A percentile compares a stretch with the other conserved stretches of the same genome.
These are phyloP conservation scores for Rynchops niger DNA, from an alignment of 2,113 vertebrate species.

Conservation along the genomic window DNA sequence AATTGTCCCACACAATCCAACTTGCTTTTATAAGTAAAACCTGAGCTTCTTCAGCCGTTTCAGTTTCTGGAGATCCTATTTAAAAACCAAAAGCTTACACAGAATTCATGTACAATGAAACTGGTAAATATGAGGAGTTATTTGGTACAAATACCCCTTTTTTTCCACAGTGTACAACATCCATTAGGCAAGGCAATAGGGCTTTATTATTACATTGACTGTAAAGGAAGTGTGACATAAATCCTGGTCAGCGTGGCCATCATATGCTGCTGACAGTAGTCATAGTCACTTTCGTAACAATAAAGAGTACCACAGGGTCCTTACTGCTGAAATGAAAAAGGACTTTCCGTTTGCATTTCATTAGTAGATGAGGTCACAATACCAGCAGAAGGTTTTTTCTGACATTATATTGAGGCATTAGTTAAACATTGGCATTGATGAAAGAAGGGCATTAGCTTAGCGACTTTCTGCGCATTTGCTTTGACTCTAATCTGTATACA, in stretches of 20 bases:
- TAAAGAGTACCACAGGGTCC: not conserved
- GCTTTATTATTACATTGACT: not conserved
- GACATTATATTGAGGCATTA: rapidly evolving
- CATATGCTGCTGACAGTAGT: not conserved
- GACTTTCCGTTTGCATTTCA: not conserved
- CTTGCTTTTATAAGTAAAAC: not conserved
- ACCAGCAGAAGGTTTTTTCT: not conserved
- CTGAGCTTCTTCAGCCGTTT: not conserved
- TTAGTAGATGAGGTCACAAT: not conserved
- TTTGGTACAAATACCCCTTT: not conserved
- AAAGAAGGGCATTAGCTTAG: not conserved
- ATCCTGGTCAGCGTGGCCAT: not conserved
- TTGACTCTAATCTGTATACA: not conserved
- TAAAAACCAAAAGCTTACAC: not conserved
- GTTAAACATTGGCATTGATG: not conserved
- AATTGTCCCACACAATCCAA: not conserved
- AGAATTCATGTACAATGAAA: not conserved
- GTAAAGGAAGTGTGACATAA: not conserved
- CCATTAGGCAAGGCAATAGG: not conserved
- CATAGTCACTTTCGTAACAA: not conserved
- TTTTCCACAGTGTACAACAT: not conserved
- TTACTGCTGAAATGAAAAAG: not conserved
- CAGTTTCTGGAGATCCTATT: not conserved
- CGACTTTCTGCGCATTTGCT: not conserved
- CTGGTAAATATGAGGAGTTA: not conserved